Evolutionary conservation across 2,113 vertebrate genomes (phyloP), one percentile per base, ranked within the genome.

Genomic region (Tringa solitaria): DNA sequence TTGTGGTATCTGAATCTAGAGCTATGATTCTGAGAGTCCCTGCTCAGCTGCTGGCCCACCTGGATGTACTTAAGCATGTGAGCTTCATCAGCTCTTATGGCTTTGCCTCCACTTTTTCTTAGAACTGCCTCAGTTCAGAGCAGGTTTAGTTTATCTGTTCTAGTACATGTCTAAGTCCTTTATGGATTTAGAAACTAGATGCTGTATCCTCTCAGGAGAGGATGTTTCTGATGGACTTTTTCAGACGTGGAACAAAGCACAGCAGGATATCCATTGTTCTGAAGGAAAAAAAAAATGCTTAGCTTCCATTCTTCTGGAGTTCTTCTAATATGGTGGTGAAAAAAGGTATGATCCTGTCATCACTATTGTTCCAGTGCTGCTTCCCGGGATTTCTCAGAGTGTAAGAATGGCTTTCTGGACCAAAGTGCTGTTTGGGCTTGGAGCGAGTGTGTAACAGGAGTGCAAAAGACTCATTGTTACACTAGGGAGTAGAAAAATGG

Each of bases 231-330:
- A 11, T 26, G 28, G 87, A 50, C 8, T 1, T 59, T 82, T 90
- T 21, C 37, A 68, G 50, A 46, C 30, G 15, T 30, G 30, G 51
- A 63, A 75, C 56, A 90, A 79, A 90, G 65, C 65, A n/a, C 19
- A 32, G 79, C 83, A 92, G 86, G 79, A 90, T 95, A 56, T 68
- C 26, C 28, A 23, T 83, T 95, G 79, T 93, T 96, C 32, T 5
- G 63, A 33, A 68, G 41, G 3, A 14, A 35, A 77, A 67, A 53
- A 51, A 51, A 64, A 1, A 41, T 4, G 33, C 61, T 72, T 76
- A 0, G 5, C 79, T 91, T 30, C 54, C 41, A 27, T 89, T 57
- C 59, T 73, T 80, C 32, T 84, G 48, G 33, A 18, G 17, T 69
- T 83, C 13, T 65, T 67, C 30, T 56, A 2, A 59, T 43, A 17